Evolutionary conservation across 2,888 invertebrate genomes (phyloP), one percentile per base, ranked within the genome.

Genomic region (Polyploca ridens): DNA sequence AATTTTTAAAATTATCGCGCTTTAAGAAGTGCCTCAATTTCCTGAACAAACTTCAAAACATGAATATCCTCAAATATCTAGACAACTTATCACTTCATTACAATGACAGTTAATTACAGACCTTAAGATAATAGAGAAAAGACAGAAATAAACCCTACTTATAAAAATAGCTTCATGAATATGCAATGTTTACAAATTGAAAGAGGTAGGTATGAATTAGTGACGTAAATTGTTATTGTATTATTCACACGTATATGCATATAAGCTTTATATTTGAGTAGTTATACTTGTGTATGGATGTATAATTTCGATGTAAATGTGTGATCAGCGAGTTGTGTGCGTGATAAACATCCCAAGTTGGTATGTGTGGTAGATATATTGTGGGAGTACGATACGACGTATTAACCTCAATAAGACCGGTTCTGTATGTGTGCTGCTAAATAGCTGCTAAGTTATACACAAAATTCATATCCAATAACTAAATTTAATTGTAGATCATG

Each of bases 371-470:
- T 66, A 72, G 71, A 72, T 69, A 71, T 63, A 71, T 63, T 41
- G 64, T 68, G 69, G 64, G 41, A 60, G 57, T 60, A 59, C 41
- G 64, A 66, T 69, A 46, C 46, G 68, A 74, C 16, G 70, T 75
- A 74, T 80, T 83, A 85, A 83, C 85, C 83, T 80, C 84, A 84
- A 82, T 85, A 76, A 78, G 64, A 62, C 60, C 57, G 41, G 41
- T 61, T 44, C 6, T 33, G 64, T 33, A 61, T 76, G 77, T 77
- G 77, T 74, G 77, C 54, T 19, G 58, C 74, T 69, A 58, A 66
- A 63, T 63, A 74, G 77, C 54, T 19, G 58, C 74, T 69, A 58
- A 66, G 64, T 63, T 66, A 73, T 70, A 75, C 74, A 76, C 66
- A 71, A 69, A 77, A 79, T 77, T 74, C 74, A 68, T 67, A 66